Conservation (phyloP, 2,888 invertebrate species). For the Cheilosia pagana region DNA sequence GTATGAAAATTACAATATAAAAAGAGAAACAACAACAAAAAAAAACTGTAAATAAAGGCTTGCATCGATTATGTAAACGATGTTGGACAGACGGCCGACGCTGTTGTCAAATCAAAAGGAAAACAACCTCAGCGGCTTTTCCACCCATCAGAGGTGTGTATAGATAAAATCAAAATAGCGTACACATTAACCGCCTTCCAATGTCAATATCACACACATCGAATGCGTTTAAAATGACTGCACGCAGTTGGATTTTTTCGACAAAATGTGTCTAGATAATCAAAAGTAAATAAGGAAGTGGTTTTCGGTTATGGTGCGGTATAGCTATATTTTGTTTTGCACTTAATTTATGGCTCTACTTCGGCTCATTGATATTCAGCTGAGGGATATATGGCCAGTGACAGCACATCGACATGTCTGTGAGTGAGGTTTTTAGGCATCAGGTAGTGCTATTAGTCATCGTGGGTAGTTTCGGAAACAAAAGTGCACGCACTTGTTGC, state of each 20-base stretch:
- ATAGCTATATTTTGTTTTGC: constrained; percentile 7
- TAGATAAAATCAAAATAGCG: constrained; percentile 64
- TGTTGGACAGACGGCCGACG: constrained; percentile 21
- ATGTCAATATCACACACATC: constrained; percentile 72
- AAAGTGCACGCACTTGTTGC: constrained; percentile 13
- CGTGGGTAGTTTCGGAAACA: constrained; percentile 40
- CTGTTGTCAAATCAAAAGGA: constrained; percentile 31
- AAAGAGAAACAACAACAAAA: no score
- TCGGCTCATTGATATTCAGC: constrained; percentile 58
- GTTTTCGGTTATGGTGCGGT: constrained; percentile 29
- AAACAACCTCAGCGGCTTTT: constrained; percentile 29
- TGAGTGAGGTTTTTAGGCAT: constrained; percentile 9
- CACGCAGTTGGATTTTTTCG: constrained; percentile 65
- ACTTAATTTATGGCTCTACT: constrained; percentile 56
- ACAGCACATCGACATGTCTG: constrained; percentile 2
- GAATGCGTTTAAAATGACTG: constrained; percentile 56
- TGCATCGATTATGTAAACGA: constrained; percentile 69
- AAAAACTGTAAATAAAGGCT: constrained; percentile 71
- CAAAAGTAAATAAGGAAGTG: constrained; percentile 69
- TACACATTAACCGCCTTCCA: constrained; percentile 62
- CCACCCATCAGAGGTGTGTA: constrained; percentile 20
- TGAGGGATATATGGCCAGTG: neutral
- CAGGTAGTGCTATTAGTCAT: constrained; percentile 48
- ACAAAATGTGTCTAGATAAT: constrained; percentile 68
- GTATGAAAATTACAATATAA: constrained; percentile 54